Conservation (phyloP, 92 coral and sea anemone genomes). For the Phenganax subtilis region DNA sequence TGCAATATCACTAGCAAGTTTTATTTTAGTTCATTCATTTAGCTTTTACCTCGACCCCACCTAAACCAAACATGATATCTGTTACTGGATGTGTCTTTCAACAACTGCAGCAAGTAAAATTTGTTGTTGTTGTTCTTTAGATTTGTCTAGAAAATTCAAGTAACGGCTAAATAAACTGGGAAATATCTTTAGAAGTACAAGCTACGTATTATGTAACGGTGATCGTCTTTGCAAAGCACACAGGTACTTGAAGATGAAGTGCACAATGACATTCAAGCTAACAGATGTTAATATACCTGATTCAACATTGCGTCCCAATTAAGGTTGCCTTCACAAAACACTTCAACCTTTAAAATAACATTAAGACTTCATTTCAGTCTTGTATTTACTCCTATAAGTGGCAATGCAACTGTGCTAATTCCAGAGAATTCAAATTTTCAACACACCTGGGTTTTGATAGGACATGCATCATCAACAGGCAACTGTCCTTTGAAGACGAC, state of each 20-base stretch:
- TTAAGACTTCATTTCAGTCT: neutral
- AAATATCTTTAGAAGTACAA: neutral
- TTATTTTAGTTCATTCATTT: neutral
- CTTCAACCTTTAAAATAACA: conserved; percentile 52
- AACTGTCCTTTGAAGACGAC: conserved; percentile 87
- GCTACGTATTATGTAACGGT: neutral
- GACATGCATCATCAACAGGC: conserved; percentile 79
- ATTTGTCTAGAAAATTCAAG: conserved; percentile 61
- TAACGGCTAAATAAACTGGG: neutral
- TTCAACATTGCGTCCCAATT: conserved; percentile 96
- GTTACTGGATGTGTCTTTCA: conserved; percentile 77
- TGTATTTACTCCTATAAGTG: neutral
- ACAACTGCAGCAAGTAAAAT: conserved; percentile 78
- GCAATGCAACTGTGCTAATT: neutral
- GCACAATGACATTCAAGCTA: neutral
- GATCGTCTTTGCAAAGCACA: neutral
- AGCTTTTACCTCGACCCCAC: conserved; percentile 86
- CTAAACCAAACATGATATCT: conserved; percentile 92
- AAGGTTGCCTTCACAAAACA: conserved; percentile 66
- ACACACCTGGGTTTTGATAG: conserved; percentile 66
- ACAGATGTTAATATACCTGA: conserved; percentile 52
- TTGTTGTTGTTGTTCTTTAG: conserved; percentile 94
- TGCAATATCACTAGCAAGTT: neutral
- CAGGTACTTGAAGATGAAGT: neutral
- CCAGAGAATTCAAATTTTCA: neutral